Evolutionary conservation across 2,113 vertebrate species (phyloP).

Genomic region (Panthera uncia): DNA sequence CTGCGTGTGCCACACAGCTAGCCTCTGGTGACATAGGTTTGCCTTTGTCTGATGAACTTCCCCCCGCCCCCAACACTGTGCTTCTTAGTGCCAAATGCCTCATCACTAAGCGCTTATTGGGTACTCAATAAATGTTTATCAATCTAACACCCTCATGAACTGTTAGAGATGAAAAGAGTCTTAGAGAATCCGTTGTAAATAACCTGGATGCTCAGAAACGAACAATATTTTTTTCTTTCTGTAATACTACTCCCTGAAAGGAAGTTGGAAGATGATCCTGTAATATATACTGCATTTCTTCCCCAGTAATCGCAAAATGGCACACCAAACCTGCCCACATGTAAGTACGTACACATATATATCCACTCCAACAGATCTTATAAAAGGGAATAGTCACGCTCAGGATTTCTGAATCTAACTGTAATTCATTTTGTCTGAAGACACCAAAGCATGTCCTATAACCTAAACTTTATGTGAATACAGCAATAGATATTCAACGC

Average conservation of each 20-base stretch:
- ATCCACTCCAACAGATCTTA: neutral
- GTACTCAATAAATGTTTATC: neutral
- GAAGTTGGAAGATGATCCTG: neutral
- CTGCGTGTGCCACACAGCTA: rapidly evolving
- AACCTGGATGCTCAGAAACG: neutral
- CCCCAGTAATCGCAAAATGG: neutral
- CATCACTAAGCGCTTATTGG: neutral
- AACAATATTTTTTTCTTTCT: neutral
- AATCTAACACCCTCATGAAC: neutral
- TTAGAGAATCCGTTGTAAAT: neutral
- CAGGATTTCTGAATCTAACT: neutral
- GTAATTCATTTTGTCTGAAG: neutral
- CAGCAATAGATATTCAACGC: constrained; percentile 8
- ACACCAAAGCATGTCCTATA: neutral
- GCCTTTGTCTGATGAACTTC: neutral
- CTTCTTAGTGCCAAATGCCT: neutral
- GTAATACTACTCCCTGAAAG: neutral
- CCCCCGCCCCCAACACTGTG: neutral
- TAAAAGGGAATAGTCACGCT: neutral
- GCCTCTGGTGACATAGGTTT: neutral
- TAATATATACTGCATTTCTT: neutral
- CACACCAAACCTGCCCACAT: neutral
- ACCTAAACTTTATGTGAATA: neutral
- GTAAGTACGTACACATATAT: neutral
- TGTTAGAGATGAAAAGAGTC: neutral